phyloP scores from a whole-genome alignment of 1,140 invertebrate species.

The Drosophila auraria region DNA sequence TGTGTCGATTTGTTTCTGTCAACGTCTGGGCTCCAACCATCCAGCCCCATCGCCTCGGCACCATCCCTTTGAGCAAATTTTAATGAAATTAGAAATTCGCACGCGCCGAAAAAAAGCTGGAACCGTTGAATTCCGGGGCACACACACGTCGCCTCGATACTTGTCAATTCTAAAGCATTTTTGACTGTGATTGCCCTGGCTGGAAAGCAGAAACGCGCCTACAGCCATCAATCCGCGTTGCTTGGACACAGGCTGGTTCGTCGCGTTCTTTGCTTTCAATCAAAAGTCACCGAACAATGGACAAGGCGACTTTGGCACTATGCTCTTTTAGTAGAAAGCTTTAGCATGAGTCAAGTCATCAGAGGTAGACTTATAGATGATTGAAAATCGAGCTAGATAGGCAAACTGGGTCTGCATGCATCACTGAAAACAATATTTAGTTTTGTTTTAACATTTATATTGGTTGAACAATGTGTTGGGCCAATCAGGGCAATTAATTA shows the following conservation, averaged over 20 bases:
- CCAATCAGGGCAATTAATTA: constrained; percentile 31
- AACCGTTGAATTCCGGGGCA: constrained; percentile 2
- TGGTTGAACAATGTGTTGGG: not conserved
- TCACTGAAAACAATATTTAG: not conserved
- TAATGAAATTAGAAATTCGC: constrained; percentile 81
- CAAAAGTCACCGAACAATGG: constrained; percentile 24
- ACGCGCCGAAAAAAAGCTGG: constrained; percentile 53
- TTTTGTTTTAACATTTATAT: not conserved
- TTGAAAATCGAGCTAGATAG: not conserved
- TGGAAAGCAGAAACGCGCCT: not conserved
- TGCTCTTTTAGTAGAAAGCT: not conserved
- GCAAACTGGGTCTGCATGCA: too few species aligned
- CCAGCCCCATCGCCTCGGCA: not conserved
- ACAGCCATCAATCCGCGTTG: constrained; percentile 15
- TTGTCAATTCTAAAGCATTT: constrained; percentile 69
- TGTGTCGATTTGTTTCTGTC: constrained; percentile 78
- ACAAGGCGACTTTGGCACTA: not conserved
- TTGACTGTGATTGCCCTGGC: constrained; percentile 65
- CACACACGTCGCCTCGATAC: constrained; percentile 34
- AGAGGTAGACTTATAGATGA: not conserved
- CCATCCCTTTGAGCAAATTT: constrained; percentile 62
- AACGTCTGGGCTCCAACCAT: constrained; percentile 59
- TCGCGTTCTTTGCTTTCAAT: constrained; percentile 34
- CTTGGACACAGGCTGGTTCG: constrained; percentile 1
- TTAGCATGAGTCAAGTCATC: not conserved